These are phyloP conservation scores for Cotesia chilonis DNA, from an alignment of 1,140 invertebrate species.

Conservation along the genomic window DNA sequence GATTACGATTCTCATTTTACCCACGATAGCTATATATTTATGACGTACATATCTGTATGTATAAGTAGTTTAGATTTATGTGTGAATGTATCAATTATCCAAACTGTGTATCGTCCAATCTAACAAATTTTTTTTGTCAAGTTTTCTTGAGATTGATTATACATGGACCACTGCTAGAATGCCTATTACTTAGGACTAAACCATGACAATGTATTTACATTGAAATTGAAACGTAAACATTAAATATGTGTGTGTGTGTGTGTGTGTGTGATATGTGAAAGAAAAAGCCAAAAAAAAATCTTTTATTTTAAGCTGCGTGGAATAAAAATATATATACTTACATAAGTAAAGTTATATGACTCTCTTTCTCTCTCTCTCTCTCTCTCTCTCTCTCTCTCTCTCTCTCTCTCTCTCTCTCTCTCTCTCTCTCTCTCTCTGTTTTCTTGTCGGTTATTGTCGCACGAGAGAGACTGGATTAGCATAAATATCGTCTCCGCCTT, in stretches of 20 bases:
- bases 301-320: not conserved
- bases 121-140: constrained; percentile 5
- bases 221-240: too few relatives aligned
- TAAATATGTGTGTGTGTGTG: too few relatives aligned
- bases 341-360: too few relatives aligned
- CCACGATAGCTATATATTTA: not conserved
- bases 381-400: too few relatives aligned
- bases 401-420: not conserved
- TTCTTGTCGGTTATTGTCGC: constrained; percentile 28
- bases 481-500: constrained; percentile 61
- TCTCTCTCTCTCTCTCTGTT: not conserved
- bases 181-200: too few relatives aligned
- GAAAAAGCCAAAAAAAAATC: too few relatives aligned
- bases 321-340: not conserved
- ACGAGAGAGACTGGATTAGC: constrained; percentile 58
- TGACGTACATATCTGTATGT: constrained; percentile 16
- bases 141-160: constrained; percentile 16
- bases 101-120: constrained; percentile 2
- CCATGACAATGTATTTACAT: too few relatives aligned
- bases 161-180: too few relatives aligned
- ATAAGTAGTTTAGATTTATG: not conserved
- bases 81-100: constrained; percentile 6
- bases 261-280: too few relatives aligned
- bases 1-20: constrained; percentile 27
- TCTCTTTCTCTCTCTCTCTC: too few relatives aligned